These are phyloP conservation scores for Drosophila melanocephala DNA, from an alignment of 2,888 invertebrate genomes.

Conservation along the genomic window DNA sequence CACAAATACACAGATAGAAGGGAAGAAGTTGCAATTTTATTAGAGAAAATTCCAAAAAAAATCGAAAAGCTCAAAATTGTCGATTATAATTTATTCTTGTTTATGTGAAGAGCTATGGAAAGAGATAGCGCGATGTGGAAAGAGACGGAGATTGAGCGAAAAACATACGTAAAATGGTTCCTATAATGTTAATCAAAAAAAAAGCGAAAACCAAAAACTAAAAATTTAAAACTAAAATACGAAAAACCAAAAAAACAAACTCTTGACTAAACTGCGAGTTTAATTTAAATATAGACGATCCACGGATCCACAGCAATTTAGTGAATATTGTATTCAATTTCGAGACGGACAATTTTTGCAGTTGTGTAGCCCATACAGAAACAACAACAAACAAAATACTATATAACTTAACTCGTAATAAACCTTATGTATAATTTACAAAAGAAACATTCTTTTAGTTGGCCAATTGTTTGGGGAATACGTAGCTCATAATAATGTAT, in stretches of 20 bases:
- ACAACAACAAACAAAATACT: conserved; percentile 6
- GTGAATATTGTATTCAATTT: conserved; percentile 57
- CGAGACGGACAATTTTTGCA: conserved; percentile 75
- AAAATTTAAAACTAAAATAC: conserved; percentile 36
- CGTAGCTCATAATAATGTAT: conserved; percentile 60
- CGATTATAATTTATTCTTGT: conserved; percentile 36
- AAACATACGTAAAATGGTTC: conserved; percentile 85
- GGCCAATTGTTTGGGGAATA: conserved; percentile 65
- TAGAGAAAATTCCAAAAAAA: conserved; percentile 40
- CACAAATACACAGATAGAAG: conserved; percentile 33
- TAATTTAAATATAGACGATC: conserved; percentile 28
- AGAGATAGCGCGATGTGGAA: background rate
- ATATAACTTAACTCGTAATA: conserved; percentile 43
- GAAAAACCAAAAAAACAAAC: conserved; percentile 43
- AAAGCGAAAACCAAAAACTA: conserved; percentile 34
- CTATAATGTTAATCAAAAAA: conserved; percentile 85
- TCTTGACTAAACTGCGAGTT: conserved; percentile 35
- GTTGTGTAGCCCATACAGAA: conserved; percentile 59
- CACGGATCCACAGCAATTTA: conserved; percentile 30
- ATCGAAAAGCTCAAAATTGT: conserved; percentile 49
- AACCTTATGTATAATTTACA: conserved; percentile 47
- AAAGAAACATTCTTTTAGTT: conserved; percentile 52
- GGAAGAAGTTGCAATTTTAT: conserved; percentile 47
- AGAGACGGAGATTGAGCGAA: conserved; percentile 32
- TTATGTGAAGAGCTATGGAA: conserved; percentile 11